Evolutionary conservation across 1,140 invertebrate species (phyloP), one percentile per base, ranked within the genome.

Genomic region (Geopemphigus sp.): DNA sequence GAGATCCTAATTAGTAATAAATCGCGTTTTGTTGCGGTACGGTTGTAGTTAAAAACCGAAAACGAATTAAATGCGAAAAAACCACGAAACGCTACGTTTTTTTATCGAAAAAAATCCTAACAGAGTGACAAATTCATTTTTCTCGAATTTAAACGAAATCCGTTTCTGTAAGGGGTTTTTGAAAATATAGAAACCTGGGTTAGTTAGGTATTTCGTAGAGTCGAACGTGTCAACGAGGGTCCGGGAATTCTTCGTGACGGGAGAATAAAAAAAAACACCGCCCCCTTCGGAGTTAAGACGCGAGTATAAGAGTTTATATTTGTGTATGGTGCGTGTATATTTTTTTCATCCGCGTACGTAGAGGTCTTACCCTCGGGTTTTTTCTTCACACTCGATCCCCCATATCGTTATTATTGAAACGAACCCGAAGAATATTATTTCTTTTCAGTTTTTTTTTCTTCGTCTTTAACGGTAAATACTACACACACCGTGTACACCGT

Each of bases 211-310:
- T 66, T 66, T 66, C n/a, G 63, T 39, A 39, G 63, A 66, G 39
- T 39, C 15, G 70, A 32, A 57, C 26, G 70, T 32, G 50, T 56
- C 70, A 73, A 73, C 56, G 26, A 26, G 11, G 53, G 70, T 11
- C 53, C 26, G 53, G 70, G 26, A n/a, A 56, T 73, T 56, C 29
- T 54, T 73, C 53, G 19, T 17, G 29, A 32, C 24, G 24, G 11
- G 11, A 73, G 19, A 5, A 32, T 24, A 72, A 53, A 26, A 72
- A 64, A 32, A 72, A 57, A 73, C 2, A 73, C 47, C 70, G 24
- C 47, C 70, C 70, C 70, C 68, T 54, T 56, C 19, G 53, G 70
- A 73, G 70, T 73, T 24, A 73, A 57, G 45, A 50, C n/a, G 66
- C 53, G 24, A 19, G 24, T 54, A 56, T 53, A 29, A 3, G 50